phyloP scores from a whole-genome alignment of 2,113 vertebrate species.

The Aptenodytes patagonicus region DNA sequence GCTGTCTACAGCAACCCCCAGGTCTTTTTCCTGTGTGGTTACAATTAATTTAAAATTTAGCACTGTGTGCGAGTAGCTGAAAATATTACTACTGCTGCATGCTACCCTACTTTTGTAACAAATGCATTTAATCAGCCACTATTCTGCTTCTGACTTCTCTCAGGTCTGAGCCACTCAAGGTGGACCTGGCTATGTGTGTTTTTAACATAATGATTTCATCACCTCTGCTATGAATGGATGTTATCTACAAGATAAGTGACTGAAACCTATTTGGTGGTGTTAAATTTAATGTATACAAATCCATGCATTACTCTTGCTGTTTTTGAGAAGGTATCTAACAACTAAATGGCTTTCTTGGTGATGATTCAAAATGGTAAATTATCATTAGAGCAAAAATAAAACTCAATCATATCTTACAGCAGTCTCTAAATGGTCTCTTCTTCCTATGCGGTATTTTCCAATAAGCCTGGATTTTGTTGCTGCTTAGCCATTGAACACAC shows the following conservation, averaged over 20 bases:
- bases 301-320: background rate
- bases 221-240: background rate
- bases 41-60: constrained; percentile 44
- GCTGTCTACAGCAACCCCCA: background rate
- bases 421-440: background rate
- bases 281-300: background rate
- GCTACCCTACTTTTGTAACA: background rate
- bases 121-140: background rate
- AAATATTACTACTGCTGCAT: background rate
- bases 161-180: background rate
- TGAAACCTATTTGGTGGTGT: background rate
- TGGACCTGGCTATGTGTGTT: background rate
- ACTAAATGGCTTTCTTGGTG: background rate
- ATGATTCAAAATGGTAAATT: background rate
- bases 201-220: background rate
- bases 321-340: too few species aligned
- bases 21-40: constrained; percentile 49
- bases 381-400: background rate
- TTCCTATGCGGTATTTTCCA: background rate
- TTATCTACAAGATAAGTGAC: background rate
- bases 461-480: background rate
- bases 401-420: background rate
- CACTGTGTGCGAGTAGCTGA: constrained; percentile 24
- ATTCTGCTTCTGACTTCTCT: background rate
- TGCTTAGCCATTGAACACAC: background rate